phyloP scores from a whole-genome alignment of 92 coral and sea anemone species.

The Zoanthus sansibaricus region DNA sequence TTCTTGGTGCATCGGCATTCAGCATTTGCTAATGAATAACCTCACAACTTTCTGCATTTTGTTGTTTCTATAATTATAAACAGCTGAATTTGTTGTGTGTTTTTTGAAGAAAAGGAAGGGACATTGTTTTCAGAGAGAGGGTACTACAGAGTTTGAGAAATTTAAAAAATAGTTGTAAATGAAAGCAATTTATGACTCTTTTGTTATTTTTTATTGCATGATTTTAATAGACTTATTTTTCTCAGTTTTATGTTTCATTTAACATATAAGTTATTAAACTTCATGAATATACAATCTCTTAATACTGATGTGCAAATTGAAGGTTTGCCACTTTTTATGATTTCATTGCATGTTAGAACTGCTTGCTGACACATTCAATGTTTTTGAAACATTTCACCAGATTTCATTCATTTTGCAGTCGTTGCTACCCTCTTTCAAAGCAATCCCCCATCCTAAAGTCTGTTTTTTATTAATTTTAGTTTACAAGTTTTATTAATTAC shows the following conservation, averaged over 20 bases:
- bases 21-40: constrained; percentile 19
- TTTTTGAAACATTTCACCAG: no score
- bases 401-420: not conserved
- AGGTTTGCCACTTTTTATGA: no score
- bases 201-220: no score
- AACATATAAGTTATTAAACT: no score
- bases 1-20: not conserved
- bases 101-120: constrained; percentile 4
- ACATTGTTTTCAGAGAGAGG: constrained; percentile 54
- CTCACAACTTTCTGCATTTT: not conserved
- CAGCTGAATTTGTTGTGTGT: not conserved
- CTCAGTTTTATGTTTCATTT: not conserved
- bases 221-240: not conserved
- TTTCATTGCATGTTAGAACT: no score
- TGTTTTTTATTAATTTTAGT: not conserved
- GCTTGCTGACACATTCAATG: no score
- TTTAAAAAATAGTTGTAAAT: not conserved
- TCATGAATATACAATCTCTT: no score
- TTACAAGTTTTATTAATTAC: not conserved
- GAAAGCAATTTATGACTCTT: not conserved
- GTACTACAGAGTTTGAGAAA: constrained; percentile 31
- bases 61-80: not conserved
- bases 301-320: no score
- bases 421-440: not conserved
- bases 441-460: constrained; percentile 5